phyloP scores from a whole-genome alignment of 2,113 vertebrate genomes.

The Tetrax tetrax region DNA sequence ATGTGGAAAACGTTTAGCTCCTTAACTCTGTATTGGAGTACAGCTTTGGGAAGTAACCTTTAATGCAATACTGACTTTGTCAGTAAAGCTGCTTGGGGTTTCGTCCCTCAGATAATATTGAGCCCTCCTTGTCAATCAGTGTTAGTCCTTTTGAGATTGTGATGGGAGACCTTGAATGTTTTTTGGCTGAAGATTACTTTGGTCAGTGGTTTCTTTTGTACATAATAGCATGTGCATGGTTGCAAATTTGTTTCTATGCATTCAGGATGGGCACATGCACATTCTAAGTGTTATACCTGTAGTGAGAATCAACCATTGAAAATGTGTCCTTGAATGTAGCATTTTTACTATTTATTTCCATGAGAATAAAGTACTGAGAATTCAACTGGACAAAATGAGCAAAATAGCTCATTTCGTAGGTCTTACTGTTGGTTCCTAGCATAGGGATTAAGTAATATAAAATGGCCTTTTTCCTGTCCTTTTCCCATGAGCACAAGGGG shows the following conservation, averaged over 20 bases:
- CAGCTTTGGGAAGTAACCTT: neutral
- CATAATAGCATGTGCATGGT: fast-evolving
- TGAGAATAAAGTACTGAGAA: neutral
- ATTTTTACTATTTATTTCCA: neutral
- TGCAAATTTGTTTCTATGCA: neutral
- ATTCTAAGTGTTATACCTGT: neutral
- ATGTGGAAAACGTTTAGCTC: neutral
- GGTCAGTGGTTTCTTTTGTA: neutral
- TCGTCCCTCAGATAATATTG: neutral
- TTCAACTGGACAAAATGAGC: neutral
- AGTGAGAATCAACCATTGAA: neutral
- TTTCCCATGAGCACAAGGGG: neutral
- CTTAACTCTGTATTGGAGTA: neutral
- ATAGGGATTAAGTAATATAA: neutral
- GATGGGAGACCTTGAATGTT: neutral
- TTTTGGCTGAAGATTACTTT: neutral
- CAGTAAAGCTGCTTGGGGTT: neutral
- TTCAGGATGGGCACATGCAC: neutral
- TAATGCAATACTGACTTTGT: neutral
- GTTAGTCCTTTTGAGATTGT: neutral
- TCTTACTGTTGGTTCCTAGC: neutral
- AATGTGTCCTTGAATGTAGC: neutral
- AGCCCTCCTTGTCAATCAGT: neutral
- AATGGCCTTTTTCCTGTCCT: neutral
- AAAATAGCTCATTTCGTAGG: neutral